Conservation (phyloP, 1,140 invertebrate genomes). For the Heterodera schachtii region DNA sequence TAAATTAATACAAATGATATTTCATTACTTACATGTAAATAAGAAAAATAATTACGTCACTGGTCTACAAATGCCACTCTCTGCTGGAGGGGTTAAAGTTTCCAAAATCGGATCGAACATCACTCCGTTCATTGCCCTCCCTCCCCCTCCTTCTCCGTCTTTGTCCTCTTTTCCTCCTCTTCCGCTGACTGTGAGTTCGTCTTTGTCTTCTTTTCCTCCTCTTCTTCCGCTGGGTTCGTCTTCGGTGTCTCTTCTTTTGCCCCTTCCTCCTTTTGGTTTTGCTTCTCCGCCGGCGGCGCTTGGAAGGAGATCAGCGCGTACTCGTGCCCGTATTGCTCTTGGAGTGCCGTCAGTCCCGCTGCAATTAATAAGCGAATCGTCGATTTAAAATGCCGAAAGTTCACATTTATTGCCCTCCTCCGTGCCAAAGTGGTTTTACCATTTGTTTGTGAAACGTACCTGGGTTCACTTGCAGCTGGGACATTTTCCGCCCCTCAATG, state of each 20-base stretch:
- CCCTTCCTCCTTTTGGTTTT: neutral
- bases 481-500: slow-evolving; percentile 53
- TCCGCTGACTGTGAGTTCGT: too few species aligned
- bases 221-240: neutral
- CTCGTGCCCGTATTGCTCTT: slow-evolving; percentile 20
- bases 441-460: slow-evolving; percentile 21
- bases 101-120: too few species aligned
- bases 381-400: neutral
- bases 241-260: neutral
- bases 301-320: neutral
- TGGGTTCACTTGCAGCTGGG: slow-evolving; percentile 31
- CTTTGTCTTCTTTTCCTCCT: slow-evolving; percentile 3
- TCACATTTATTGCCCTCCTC: too few species aligned
- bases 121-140: too few species aligned
- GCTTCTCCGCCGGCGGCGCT: neutral
- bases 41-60: too few species aligned
- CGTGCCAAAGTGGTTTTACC: too few species aligned
- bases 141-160: too few species aligned
- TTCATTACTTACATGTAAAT: too few species aligned
- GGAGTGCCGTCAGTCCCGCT: slow-evolving; percentile 22
- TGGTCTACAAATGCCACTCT: too few species aligned
- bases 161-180: too few species aligned
- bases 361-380: neutral
- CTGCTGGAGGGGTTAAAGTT: too few species aligned
- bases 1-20: too few species aligned